Conservation (phyloP, 2,113 vertebrate genomes). For the Vulpes lagopus region DNA sequence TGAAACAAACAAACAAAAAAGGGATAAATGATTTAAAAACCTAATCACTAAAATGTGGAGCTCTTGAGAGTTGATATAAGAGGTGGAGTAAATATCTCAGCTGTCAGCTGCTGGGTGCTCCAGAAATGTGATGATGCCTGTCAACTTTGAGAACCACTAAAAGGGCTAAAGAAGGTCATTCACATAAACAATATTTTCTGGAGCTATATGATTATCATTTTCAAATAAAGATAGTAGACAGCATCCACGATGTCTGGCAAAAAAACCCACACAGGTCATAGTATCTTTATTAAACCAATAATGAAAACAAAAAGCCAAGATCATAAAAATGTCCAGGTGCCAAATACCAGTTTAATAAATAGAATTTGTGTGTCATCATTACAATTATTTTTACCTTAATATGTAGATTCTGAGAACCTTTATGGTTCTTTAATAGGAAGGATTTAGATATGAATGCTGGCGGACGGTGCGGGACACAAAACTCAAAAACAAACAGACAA, state of each 20-base stretch:
- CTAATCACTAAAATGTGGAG: not conserved
- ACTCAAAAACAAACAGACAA: not conserved
- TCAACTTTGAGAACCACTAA: not conserved
- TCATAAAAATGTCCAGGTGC: not conserved
- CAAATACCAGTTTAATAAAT: not conserved
- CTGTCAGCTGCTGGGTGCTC: not conserved
- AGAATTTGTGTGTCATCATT: not conserved
- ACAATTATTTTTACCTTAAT: not conserved
- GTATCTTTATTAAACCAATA: not conserved
- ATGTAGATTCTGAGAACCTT: not conserved
- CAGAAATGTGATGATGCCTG: not conserved
- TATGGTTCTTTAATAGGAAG: not conserved
- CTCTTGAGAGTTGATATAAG: not conserved
- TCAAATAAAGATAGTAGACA: not conserved
- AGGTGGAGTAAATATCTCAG: not conserved
- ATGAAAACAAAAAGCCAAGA: not conserved
- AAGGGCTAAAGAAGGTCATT: not conserved
- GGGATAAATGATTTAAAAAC: not conserved
- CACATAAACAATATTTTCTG: not conserved
- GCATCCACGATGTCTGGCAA: not conserved
- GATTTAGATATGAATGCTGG: not conserved
- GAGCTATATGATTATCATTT: not conserved
- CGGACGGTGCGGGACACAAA: not conserved
- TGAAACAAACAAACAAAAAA: slow-evolving; percentile 47
- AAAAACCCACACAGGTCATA: not conserved